Conservation (phyloP, 2,797 vertebrate species). For the Aplochiton taeniatus region DNA sequence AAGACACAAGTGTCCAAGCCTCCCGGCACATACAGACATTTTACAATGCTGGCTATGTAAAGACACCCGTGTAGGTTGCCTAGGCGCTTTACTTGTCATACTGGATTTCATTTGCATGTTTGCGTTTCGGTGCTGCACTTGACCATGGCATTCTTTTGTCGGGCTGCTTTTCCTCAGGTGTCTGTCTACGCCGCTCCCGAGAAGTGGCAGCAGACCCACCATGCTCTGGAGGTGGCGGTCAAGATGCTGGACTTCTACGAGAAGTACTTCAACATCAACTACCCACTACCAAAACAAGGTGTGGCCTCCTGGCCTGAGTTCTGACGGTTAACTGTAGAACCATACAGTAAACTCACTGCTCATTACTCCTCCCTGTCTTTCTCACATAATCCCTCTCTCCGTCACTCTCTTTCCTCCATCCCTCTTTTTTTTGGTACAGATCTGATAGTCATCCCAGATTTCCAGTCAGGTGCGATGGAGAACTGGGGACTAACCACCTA, state of each 20-base stretch:
- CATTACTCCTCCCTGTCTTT: conserved; percentile 1
- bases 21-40: no score
- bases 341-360: neutral
- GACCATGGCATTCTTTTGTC: neutral
- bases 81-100: no score
- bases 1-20: no score
- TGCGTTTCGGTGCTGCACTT: neutral
- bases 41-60: no score
- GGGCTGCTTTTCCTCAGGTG: conserved; percentile 59
- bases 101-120: neutral
- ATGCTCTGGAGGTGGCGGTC: conserved; percentile 76
- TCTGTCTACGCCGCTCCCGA: conserved; percentile 77
- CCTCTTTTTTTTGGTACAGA: conserved; percentile 58
- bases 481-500: conserved; percentile 85
- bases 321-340: no score
- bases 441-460: conserved; percentile 82
- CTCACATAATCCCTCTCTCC: neutral
- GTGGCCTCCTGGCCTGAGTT: neutral
- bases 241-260: conserved; percentile 83
- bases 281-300: conserved; percentile 82
- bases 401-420: neutral
- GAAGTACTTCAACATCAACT: conserved; percentile 79
- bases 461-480: conserved; percentile 81
- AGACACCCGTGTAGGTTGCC: no score
- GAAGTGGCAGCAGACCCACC: conserved; percentile 77